Evolutionary conservation across 2,113 vertebrate species (phyloP), one percentile per base, ranked within the genome.

Genomic region (Loxodonta africana): DNA sequence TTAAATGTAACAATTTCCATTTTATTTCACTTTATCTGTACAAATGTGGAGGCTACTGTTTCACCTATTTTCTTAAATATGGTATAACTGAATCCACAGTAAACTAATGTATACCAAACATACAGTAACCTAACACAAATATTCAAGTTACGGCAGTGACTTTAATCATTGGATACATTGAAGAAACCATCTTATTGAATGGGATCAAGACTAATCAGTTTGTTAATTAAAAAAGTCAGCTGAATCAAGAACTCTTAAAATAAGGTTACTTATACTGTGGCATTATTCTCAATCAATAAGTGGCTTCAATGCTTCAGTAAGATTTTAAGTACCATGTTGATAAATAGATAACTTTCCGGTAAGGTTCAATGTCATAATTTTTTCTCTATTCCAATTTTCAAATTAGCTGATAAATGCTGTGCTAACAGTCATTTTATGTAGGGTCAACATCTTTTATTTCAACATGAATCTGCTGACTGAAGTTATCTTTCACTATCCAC

Each of bases 11-110:
- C 57, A 41, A 67, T 41, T 80, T 77, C 4, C 60, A 53, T 30
- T 85, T 48, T 83, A 62, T 63, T 92, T 94, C n/a, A 89, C 21
- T 84, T 89, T 95, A 60, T 8, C 8, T 65, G 23, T 88, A 48
- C 15, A 90, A 30, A 41, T 80, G 85, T 91, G 60, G 48, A 15
- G 83, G 18, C 9, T 44, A 2, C 17, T 67, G 5, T 95, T 95
- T 83, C 21, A 51, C 1, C 1, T 1, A 67, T 57, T 86, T 85
- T 93, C 17, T 96, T 89, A 37, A 95, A n/a, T 83, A 53, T 60
- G 1, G 1, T 60, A 60, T 81, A 46, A 82, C 18, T n/a, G 33
- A 86, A 51, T 41, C 10, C 17, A 48, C 8, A 37, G 18, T 14
- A 81, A 86, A 80, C 90, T 92, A 87, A 88, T 63, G 20, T 37